Percentiles rank a stretch among this genome's conserved stretches.
Evolutionary conservation across 2,113 vertebrate genomes (phyloP).

Genomic region (Gnathonemus echidnorhynchus): DNA sequence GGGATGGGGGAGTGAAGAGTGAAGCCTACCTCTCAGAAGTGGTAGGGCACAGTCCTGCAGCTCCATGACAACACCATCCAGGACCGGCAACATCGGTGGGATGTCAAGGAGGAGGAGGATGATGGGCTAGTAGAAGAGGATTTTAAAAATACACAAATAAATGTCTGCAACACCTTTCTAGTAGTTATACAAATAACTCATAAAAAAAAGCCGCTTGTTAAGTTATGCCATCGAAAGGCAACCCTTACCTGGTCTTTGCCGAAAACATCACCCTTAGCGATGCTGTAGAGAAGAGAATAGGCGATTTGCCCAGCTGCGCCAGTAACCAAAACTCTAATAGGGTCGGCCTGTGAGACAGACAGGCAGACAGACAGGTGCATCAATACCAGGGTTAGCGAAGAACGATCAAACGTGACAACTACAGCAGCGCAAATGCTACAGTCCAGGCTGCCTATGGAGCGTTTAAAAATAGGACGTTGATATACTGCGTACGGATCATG

Average conservation of each 20-base stretch:
- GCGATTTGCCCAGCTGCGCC: slow-evolving; percentile 95
- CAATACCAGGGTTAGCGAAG: not conserved
- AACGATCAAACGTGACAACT: not conserved
- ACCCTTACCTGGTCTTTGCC: slow-evolving; percentile 86
- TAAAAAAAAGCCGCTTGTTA: not conserved
- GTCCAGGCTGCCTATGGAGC: slow-evolving; percentile 7
- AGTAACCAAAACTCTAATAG: slow-evolving; percentile 86
- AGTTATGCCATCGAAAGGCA: slow-evolving; percentile 17
- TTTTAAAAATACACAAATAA: slow-evolving; percentile 5
- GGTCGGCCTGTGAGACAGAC: slow-evolving; percentile 67
- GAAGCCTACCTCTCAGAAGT: slow-evolving; percentile 63
- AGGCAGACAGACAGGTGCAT: slow-evolving; percentile 16
- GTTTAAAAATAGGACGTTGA: slow-evolving; percentile 45
- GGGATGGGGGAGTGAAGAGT: not conserved
- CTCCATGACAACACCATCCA: slow-evolving; percentile 81
- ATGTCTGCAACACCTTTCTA: not conserved
- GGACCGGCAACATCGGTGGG: slow-evolving; percentile 73
- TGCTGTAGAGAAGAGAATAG: slow-evolving; percentile 87
- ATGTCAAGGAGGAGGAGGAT: slow-evolving; percentile 69
- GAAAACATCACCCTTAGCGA: slow-evolving; percentile 94
- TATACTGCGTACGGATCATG: slow-evolving; percentile 16
- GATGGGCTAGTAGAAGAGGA: slow-evolving; percentile 48
- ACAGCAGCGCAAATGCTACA: not conserved
- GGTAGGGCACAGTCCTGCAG: slow-evolving; percentile 78
- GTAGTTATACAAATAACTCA: not conserved